Evolutionary conservation across 2,888 invertebrate genomes (phyloP).

Genomic region (Papilio elwesi): DNA sequence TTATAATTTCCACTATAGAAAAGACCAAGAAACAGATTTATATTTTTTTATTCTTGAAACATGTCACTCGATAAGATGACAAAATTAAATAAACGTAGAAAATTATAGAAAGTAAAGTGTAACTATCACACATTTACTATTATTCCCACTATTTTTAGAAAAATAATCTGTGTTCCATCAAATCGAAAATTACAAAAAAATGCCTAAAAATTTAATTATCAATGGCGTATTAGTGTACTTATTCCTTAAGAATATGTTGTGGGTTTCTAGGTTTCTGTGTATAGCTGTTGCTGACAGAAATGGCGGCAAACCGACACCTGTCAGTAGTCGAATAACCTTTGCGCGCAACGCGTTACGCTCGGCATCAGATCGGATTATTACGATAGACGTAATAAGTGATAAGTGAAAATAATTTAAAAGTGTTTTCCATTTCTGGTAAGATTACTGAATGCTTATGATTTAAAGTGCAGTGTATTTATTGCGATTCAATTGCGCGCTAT

Average conservation of each 20-base stretch:
- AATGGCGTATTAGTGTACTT: constrained; percentile 12
- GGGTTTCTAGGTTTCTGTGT: background rate
- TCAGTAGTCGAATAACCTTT: constrained; percentile 32
- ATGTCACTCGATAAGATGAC: too few relatives aligned
- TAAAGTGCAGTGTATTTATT: constrained; percentile 1
- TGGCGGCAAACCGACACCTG: constrained; percentile 30
- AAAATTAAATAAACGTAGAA: too few relatives aligned
- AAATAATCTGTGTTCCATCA: too few relatives aligned
- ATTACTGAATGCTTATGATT: background rate
- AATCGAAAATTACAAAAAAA: too few relatives aligned
- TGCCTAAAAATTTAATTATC: too few relatives aligned
- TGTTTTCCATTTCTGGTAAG: background rate
- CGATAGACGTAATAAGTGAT: background rate
- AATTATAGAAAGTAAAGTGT: too few relatives aligned
- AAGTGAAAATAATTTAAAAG: background rate
- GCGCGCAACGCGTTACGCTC: constrained; percentile 8
- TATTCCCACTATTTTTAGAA: too few relatives aligned
- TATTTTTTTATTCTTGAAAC: too few relatives aligned
- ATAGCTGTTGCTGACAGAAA: constrained; percentile 24
- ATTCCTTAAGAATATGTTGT: constrained; percentile 1
- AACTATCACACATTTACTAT: too few relatives aligned
- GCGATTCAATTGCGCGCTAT: background rate
- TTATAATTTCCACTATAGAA: too few relatives aligned
- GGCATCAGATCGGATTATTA: background rate
- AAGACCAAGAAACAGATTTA: too few relatives aligned